Base-by-base conservation (phyloP, 2,888 invertebrate genomes). In the Spilosoma lubricipeda region DNA sequence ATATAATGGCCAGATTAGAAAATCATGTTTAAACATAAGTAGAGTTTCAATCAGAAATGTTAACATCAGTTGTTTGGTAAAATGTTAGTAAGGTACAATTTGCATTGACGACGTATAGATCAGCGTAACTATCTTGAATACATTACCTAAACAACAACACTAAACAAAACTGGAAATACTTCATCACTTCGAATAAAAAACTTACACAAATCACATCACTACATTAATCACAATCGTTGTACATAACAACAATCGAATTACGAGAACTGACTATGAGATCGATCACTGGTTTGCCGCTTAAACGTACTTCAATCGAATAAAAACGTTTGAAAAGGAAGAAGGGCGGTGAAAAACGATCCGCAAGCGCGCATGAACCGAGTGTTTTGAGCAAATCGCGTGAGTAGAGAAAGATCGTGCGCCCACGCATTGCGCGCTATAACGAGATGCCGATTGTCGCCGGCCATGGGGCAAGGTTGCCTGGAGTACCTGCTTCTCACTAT, bases 391-490 rank as follows among this genome's bases (percentile, higher is more conserved):
- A 90, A 92, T 90, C 90, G 83, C 88, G 89, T 80, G 87, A 84
- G 89, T 89, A 91, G 89, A 91, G 92, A 93, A 92, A 93, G 91
- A 93, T 90, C 88, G 85, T 82, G 90, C 94, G 92, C 95, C 94
- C 92, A 94, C 95, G 94, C 95, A 89, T 81, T 71, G 81, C 82
- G 85, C 85, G 91, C 94, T 95, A 94, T 93, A 88, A 95, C 92
- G 90, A 93, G 94, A 91, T 88, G 88, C 87, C 90, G 90, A 90
- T 89, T 92, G 92, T 92, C 93, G 90, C 89, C 91, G 93, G 92
- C 93, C 92, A 90, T 92, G 92, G 88, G 87, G 87, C 95, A 94
- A 95, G 95, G 95, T 92, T 92, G 90, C 88, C 94, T 94, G 94
- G 94, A 94, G 90, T 82, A 86, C 82, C 82, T 77, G 72, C 74